These are phyloP conservation scores for Dinocampus coccinellae DNA, from an alignment of 2,888 invertebrate genomes.

Conservation along the genomic window DNA sequence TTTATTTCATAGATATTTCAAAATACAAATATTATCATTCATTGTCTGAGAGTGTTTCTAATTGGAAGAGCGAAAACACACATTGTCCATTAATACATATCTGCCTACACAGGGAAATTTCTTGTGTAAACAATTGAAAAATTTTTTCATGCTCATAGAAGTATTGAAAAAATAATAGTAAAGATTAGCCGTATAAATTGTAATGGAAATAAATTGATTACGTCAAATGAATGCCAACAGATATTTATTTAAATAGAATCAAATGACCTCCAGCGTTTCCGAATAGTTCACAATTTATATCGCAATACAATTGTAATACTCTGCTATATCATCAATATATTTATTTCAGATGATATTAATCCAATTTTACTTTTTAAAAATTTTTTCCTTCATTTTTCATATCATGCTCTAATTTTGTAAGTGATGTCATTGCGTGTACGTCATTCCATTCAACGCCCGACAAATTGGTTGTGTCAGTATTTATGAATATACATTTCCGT, in stretches of 20 bases:
- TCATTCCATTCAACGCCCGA: slow-evolving; percentile 40
- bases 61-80: not conserved
- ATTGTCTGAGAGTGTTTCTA: no score
- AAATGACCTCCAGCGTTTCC: slow-evolving; percentile 17
- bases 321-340: slow-evolving; percentile 5
- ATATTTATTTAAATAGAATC: not conserved
- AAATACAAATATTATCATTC: no score
- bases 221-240: slow-evolving; percentile 5
- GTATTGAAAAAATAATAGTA: not conserved
- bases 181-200: not conserved
- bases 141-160: not conserved
- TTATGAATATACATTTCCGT: slow-evolving; percentile 18
- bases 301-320: not conserved
- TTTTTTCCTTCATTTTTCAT: not conserved
- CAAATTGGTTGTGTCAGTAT: slow-evolving; percentile 48
- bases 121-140: not conserved
- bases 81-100: not conserved
- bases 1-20: no score
- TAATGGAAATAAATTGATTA: slow-evolving; percentile 25
- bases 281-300: not conserved
- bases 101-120: not conserved
- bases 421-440: slow-evolving; percentile 50
- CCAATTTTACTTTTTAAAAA: not conserved
- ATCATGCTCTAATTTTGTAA: slow-evolving; percentile 34
- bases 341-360: not conserved